These are phyloP conservation scores for Dynastes maya DNA, from an alignment of 2,888 invertebrate species.

Conservation along the genomic window DNA sequence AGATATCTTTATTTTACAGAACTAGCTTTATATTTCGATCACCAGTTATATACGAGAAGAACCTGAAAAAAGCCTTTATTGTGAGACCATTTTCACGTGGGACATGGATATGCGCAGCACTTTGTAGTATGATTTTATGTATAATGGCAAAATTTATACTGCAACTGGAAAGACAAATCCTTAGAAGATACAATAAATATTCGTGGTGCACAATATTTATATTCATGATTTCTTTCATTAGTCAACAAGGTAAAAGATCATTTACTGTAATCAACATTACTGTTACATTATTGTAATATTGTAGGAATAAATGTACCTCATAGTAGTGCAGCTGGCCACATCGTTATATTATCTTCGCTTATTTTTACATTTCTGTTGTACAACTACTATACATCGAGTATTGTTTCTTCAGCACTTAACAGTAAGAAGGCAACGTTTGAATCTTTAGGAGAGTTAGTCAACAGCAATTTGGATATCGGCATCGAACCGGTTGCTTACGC, in stretches of 20 bases:
- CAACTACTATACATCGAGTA: conserved; percentile 76
- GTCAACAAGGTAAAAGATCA: conserved; percentile 57
- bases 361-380: conserved; percentile 70
- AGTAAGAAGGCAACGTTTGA: conserved; percentile 72
- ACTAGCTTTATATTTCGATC: conserved; percentile 45
- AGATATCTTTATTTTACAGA: conserved; percentile 23
- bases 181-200: conserved; percentile 52
- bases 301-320: conserved; percentile 48
- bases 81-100: conserved; percentile 44
- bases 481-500: conserved; percentile 72
- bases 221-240: conserved; percentile 59
- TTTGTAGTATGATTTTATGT: conserved; percentile 14
- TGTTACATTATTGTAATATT: neutral
- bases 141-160: conserved; percentile 3
- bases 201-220: conserved; percentile 70
- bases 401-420: conserved; percentile 74
- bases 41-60: conserved; percentile 26
- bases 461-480: conserved; percentile 72
- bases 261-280: neutral
- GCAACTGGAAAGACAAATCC: conserved; percentile 3
- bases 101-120: conserved; percentile 35
- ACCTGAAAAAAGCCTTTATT: neutral
- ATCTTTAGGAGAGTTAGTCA: conserved; percentile 71
- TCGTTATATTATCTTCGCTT: conserved; percentile 62
- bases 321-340: conserved; percentile 60